These are phyloP conservation scores for Gari tellinella DNA, from an alignment of 2,888 invertebrate species.

Conservation along the genomic window DNA sequence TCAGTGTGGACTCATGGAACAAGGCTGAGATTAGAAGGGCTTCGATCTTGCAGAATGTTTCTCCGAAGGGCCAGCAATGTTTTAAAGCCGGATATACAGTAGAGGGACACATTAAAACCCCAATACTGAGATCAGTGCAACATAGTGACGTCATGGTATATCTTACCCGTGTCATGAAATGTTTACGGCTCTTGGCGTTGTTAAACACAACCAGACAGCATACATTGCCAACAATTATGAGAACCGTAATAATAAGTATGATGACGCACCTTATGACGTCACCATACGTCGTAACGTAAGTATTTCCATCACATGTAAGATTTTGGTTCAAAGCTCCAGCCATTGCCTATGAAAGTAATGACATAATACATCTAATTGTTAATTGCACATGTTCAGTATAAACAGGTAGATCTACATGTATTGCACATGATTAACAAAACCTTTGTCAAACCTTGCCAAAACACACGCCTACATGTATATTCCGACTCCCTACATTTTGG, in stretches of 20 bases:
- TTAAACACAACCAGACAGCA: conserved; percentile 61
- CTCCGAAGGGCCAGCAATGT: conserved; percentile 65
- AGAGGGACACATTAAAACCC: conserved; percentile 55
- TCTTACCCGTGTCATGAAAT: conserved; percentile 53
- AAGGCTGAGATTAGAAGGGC: conserved; percentile 61
- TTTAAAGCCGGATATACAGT: conserved; percentile 59
- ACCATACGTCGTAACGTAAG: conserved; percentile 21
- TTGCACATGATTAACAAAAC: no score
- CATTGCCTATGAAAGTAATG: conserved; percentile 14
- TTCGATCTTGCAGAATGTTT: conserved; percentile 58
- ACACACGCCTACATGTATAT: no score
- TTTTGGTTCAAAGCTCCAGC: conserved; percentile 35
- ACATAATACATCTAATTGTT: no score
- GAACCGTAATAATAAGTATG: conserved; percentile 47
- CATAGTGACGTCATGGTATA: conserved; percentile 63
- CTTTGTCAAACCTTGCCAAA: no score
- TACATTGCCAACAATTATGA: conserved; percentile 56
- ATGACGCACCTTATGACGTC: conserved; percentile 47
- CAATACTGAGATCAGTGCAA: conserved; percentile 62
- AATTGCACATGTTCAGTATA: no score
- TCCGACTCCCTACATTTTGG: no score
- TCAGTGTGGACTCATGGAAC: conserved; percentile 65
- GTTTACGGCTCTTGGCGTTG: conserved; percentile 30
- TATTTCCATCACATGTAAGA: conserved; percentile 48
- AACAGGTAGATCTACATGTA: no score